Percentiles rank a stretch among this genome's conserved stretches.
phyloP scores from a whole-genome alignment of 2,113 vertebrate species.

The Bucco capensis region DNA sequence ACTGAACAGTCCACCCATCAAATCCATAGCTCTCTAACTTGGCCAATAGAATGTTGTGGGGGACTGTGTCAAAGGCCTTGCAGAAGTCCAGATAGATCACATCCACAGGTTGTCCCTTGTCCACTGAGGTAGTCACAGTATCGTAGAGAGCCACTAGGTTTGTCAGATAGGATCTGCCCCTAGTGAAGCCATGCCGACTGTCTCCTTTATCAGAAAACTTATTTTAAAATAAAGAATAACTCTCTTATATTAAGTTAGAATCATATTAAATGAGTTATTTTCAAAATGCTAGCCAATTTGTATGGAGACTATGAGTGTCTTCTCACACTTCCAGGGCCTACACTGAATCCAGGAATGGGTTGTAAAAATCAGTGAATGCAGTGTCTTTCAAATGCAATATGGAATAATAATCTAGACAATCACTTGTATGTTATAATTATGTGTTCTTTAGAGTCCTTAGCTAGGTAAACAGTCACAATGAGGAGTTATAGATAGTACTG shows the following conservation, averaged over 20 bases:
- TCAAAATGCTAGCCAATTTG: not conserved
- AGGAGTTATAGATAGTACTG: conserved; percentile 8
- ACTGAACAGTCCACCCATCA: too few relatives aligned
- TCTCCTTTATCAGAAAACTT: conserved; percentile 24
- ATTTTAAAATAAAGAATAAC: not conserved
- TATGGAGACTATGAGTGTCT: not conserved
- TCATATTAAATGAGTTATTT: not conserved
- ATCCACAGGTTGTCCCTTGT: too few relatives aligned
- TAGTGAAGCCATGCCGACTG: too few relatives aligned
- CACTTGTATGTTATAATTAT: not conserved
- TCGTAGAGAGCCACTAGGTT: too few relatives aligned
- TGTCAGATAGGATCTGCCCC: too few relatives aligned
- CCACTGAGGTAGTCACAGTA: too few relatives aligned
- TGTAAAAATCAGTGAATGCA: not conserved
- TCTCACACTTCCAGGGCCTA: not conserved
- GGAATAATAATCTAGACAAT: conserved; percentile 30
- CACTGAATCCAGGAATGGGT: not conserved
- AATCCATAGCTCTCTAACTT: too few relatives aligned
- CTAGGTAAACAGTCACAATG: not conserved
- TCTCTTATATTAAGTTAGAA: not conserved
- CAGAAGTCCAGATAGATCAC: too few relatives aligned
- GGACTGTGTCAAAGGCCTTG: too few relatives aligned
- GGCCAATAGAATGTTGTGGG: too few relatives aligned
- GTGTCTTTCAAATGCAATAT: not conserved
- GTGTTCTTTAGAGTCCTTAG: not conserved